Base-by-base conservation (phyloP, 2,797 vertebrate species). In the Carcharodon carcharias region DNA sequence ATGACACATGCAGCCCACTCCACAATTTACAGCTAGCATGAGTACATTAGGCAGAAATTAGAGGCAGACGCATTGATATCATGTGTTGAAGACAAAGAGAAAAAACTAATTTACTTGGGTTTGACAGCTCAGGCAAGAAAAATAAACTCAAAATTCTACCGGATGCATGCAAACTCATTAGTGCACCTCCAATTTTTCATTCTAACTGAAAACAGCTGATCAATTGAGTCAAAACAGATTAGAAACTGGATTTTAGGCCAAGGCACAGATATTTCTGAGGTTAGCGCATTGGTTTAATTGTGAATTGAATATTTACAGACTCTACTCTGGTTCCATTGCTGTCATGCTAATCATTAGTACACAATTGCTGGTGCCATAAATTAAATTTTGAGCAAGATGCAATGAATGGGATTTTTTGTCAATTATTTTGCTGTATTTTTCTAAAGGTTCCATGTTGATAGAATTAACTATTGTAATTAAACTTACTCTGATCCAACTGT, bases 1-100 rank as follows among this genome's bases (percentile, higher is more conserved):
- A 98, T 98, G 98, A 98, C 97, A 96, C 96, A 73, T 96, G 97
- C 96, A 96, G 97, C 97, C 96, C 96, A 95, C 97, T 97, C 97
- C 96, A 77, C 97, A 67, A 98, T 97, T 97, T 96, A 97, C 97
- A 97, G 97, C 96, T 97, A 97, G 97, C 97, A 97, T 97, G 97
- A 97, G 97, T 97, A 97, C 97, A 97, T 98, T 97, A 98, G 97
- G 96, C 96, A 96, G 50, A 91, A 45, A 7, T 97, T 97, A 97
- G 95, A 87, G 96, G 97, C 87, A 93, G 71, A 73, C 96, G 96
- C 95, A 97, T 96, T 97, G 96, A 97, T 94, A 97, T 97, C 97
- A 97, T 97, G 97, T 97, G 97, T 97, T 98, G 97, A 97, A 97
- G 97, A 97, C 95, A 97, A 97, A 96, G 97, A 96, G 28, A 50